Evolutionary conservation across 2,888 invertebrate genomes (phyloP), one percentile per base, ranked within the genome.

Genomic region (Xanthia icteritia): DNA sequence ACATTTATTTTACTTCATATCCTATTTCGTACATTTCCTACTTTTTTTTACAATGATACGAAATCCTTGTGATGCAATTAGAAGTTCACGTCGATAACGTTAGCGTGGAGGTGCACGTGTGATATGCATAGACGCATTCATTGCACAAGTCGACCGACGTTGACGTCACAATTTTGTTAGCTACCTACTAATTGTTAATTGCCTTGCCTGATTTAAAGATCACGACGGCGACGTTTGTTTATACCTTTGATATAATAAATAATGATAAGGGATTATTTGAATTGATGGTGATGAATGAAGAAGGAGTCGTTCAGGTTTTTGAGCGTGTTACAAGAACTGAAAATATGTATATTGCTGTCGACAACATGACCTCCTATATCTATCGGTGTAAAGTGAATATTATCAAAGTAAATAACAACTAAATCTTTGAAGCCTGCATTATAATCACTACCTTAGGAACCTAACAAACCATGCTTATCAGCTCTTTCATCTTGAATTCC

Each of bases 141-240:
- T 83, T 88, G 74, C 81, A 77, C 81, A 83, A 79, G 85, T 31
- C 17, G 20, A n/a, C 42, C 17, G 20, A n/a, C 48, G 66, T 9
- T 77, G 79, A 81, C 79, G 82, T 83, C 83, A 79, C 74, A 42
- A 68, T 42, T 76, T 60, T 77, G 74, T 60, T 71, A 75, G 20
- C 54, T 75, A 68, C 77, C 61, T 64, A 77, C 69, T 85, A 85
- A 85, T 81, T 73, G 60, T n/a, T 82, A 79, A 84, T 85, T 87
- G 76, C 66, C 77, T 74, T 60, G 63, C 31, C 70, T 84, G 54
- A 75, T 84, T 86, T 72, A 81, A 84, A 88, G 88, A 73, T 79
- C 75, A 17, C 15, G 20, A 58, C 36, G 60, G n/a, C 13, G 20
- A 58, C 42, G 42, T n/a, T n/a, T n/a, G n/a, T n/a, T 81, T 51